These are phyloP conservation scores for Hemibagrus wyckioides DNA, from an alignment of 2,113 vertebrate species.

Conservation along the genomic window DNA sequence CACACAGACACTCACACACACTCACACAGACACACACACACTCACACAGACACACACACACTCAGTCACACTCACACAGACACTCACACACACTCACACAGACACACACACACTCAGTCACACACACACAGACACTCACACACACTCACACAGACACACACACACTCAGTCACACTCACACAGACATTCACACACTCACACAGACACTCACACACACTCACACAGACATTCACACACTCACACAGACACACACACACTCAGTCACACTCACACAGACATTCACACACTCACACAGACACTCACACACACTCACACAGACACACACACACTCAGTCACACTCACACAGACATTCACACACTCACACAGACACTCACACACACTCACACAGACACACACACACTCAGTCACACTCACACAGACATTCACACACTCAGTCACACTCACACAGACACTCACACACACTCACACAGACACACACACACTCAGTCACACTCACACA, in stretches of 20 bases:
- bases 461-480: constrained; percentile 45
- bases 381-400: constrained; percentile 45
- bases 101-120: constrained; percentile 26
- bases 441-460: constrained; percentile 46
- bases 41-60: constrained; percentile 46
- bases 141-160: constrained; percentile 42
- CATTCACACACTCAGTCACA: no score
- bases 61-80: no score
- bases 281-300: constrained; percentile 25
- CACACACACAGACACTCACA: constrained; percentile 49
- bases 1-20: constrained; percentile 48
- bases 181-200: no score
- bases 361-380: constrained; percentile 48
- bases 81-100: constrained; percentile 46
- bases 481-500: constrained; percentile 32
- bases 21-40: constrained; percentile 45
- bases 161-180: no score
- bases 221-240: constrained; percentile 43
- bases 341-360: no score
- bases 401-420: constrained; percentile 28
- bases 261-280: constrained; percentile 45
- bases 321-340: constrained; percentile 51
- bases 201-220: constrained; percentile 49
- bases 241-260: constrained; percentile 49
- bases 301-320: constrained; percentile 43